Base-by-base conservation (phyloP, 2,113 vertebrate genomes). In the Axis porcinus region DNA sequence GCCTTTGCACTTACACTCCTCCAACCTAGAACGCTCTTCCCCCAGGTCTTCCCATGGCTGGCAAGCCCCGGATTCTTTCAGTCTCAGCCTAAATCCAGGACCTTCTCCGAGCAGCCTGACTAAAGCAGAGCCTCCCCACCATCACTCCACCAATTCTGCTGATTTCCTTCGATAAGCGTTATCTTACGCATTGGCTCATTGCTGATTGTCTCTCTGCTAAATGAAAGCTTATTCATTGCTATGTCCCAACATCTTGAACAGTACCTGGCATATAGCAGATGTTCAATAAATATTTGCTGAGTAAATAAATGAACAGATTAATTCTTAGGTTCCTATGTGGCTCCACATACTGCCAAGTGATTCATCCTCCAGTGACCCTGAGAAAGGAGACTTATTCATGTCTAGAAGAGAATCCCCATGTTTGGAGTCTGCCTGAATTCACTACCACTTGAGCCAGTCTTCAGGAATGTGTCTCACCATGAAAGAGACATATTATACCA, bases 401-500 rank as follows among this genome's bases (percentile, higher is more conserved):
- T 93, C 97, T 97, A 93, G 97, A 27, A 86, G 79, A 86, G 90
- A 74, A 81, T 21, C 58, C 76, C 95, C 74, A 11, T 14, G 0
- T 50, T 85, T 36, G 58, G 88, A 82, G 91, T 67, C 95, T 52
- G 97, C 91, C 91, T 36, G 11, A 54, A 57, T 28, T 57, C 88
- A 11, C 93, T 11, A 12, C 86, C 52, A 2, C 33, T 28, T 4
- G 57, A 89, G 79, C 81, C 81, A 90, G 95, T 21, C 94, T 30
- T 96, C 93, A 91, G 62, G 94, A 94, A 97, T 97, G 88, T 85
- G 78, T 33, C 93, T 98, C 76, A 93, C n/a, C 52, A 6, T 95
- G 97, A 97, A 98, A 98, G 97, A 93, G 92, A 94, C 97, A 78
- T 0, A 64, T 78, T 58, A 95, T 52, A 40, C 60, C 62, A 40